A percentile compares a stretch with the other conserved stretches of the same genome.
phyloP scores from a whole-genome alignment of 2,113 vertebrate species.

The Globicephala melas region DNA sequence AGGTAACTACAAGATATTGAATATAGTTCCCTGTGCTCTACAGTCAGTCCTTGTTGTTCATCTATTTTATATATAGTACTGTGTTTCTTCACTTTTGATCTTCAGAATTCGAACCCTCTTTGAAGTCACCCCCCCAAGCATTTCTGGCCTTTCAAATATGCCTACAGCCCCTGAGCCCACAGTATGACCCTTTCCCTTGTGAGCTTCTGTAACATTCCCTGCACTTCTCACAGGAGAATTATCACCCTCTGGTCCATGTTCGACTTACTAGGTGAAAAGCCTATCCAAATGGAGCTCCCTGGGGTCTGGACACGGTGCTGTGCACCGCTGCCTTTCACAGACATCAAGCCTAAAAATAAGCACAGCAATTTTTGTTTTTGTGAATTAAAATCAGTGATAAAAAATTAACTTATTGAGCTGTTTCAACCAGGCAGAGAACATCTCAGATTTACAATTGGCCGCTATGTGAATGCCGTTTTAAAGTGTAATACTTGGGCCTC shows the following conservation, averaged over 20 bases:
- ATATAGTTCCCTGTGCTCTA: not conserved
- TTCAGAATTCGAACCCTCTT: not conserved
- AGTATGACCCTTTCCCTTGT: rapidly evolving
- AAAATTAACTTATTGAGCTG: not conserved
- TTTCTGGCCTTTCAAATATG: not conserved
- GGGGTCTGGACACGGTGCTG: rapidly evolving
- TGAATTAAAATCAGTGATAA: not conserved
- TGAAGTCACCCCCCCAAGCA: not conserved
- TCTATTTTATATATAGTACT: not conserved
- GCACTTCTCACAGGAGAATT: rapidly evolving
- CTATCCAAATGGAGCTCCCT: rapidly evolving
- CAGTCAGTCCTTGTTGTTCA: not conserved
- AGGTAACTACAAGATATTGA: not conserved
- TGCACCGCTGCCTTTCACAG: not conserved
- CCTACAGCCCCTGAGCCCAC: not conserved
- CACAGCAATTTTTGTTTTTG: no score
- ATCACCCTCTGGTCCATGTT: rapidly evolving
- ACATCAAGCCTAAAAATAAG: no score
- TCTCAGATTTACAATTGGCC: not conserved
- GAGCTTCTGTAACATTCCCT: rapidly evolving
- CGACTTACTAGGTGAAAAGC: rapidly evolving
- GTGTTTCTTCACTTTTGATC: not conserved
- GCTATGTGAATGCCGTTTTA: not conserved
- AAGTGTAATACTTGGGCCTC: not conserved
- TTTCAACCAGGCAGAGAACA: not conserved